phyloP scores from a whole-genome alignment of 2,113 vertebrate genomes.

The Butorides virescens region DNA sequence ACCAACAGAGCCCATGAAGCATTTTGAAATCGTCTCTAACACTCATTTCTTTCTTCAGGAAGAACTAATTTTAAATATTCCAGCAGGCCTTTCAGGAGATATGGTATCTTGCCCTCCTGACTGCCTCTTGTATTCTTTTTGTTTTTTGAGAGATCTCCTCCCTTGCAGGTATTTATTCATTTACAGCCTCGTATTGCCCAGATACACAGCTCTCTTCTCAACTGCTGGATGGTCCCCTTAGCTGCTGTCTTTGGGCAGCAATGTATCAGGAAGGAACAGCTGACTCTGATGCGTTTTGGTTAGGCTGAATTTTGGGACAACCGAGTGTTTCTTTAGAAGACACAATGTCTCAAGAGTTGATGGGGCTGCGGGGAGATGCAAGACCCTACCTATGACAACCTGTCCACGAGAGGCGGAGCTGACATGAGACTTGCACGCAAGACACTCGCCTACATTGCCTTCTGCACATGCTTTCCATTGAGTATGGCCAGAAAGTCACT shows the following conservation, averaged over 20 bases:
- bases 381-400: neutral
- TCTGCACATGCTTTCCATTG: neutral
- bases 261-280: neutral
- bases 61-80: neutral
- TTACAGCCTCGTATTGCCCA: neutral
- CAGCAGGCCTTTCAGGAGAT: neutral
- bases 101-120: neutral
- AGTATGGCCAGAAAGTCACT: neutral
- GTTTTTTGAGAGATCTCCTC: neutral
- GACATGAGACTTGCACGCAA: accelerated
- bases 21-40: neutral
- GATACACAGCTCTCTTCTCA: neutral
- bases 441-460: accelerated
- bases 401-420: neutral
- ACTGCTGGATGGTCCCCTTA: neutral
- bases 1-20: neutral
- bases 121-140: neutral
- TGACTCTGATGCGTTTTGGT: neutral
- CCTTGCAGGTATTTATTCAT: neutral
- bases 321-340: neutral
- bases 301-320: neutral
- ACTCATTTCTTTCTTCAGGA: neutral
- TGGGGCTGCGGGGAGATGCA: neutral
- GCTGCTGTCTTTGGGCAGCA: neutral
- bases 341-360: neutral